A percentile compares a stretch with the other conserved stretches of the same genome.
Conservation (phyloP, 2,113 vertebrate genomes). For the Orthochromis indermauri region DNA sequence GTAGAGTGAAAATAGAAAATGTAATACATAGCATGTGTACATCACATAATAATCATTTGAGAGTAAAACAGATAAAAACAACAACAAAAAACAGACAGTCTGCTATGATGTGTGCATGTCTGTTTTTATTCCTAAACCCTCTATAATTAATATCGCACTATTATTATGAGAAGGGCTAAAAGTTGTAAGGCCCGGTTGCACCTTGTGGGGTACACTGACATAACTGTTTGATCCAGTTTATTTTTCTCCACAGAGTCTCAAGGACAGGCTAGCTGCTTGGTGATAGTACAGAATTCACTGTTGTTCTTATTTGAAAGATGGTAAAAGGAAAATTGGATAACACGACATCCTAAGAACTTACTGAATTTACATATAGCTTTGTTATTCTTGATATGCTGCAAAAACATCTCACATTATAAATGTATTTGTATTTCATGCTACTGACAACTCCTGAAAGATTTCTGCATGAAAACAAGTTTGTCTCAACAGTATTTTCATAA, state of each 20-base stretch:
- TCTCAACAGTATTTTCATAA: not conserved
- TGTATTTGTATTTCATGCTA: not conserved
- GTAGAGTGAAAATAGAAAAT: rapidly evolving
- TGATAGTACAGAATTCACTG: not conserved
- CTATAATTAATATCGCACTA: not conserved
- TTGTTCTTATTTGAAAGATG: not conserved
- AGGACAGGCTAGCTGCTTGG: rapidly evolving
- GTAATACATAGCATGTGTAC: not conserved
- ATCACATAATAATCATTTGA: not conserved
- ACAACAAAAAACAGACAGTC: not conserved
- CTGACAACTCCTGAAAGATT: not conserved
- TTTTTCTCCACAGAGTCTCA: not conserved
- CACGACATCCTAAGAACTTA: not conserved
- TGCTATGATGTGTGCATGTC: not conserved
- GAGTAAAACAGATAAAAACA: rapidly evolving
- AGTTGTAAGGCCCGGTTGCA: not conserved
- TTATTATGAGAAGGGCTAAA: not conserved
- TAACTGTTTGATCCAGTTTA: not conserved
- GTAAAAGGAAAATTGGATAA: not conserved
- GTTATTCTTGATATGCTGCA: not conserved
- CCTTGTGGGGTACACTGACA: rapidly evolving
- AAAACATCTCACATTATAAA: not conserved
- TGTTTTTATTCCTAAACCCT: not conserved
- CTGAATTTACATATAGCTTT: not conserved
- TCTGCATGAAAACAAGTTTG: not conserved